Conservation (phyloP, 2,113 vertebrate genomes). For the Rattus rattus region DNA sequence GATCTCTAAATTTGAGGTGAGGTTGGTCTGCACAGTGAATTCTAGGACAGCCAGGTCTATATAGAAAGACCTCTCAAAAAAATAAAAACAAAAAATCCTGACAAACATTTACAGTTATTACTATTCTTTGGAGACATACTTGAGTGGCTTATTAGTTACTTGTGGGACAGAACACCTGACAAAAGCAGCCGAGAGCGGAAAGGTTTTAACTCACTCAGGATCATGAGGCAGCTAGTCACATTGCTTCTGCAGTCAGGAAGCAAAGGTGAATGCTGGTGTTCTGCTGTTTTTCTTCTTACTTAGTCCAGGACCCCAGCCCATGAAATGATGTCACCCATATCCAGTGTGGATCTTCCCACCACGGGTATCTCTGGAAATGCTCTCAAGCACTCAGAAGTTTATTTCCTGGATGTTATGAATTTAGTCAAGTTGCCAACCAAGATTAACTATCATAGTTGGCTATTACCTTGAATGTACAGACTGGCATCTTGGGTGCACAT, state of each 20-base stretch:
- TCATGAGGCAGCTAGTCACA: background rate
- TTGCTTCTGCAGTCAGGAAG: background rate
- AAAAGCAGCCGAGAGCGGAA: background rate
- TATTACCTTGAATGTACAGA: conserved; percentile 26
- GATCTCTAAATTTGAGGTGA: background rate
- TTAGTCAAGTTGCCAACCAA: background rate
- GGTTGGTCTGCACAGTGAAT: background rate
- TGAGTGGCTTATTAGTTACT: background rate
- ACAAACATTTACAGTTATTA: background rate
- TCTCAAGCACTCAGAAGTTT: background rate
- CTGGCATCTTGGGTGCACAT: background rate
- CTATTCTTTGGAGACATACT: background rate
- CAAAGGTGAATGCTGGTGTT: background rate
- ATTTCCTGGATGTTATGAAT: background rate
- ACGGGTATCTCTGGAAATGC: background rate
- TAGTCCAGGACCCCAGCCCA: background rate
- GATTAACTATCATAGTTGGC: background rate
- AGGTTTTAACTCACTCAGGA: background rate
- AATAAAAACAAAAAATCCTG: background rate
- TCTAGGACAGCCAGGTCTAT: background rate
- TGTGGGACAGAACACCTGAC: background rate
- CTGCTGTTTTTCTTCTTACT: background rate
- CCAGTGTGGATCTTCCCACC: background rate
- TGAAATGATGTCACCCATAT: background rate
- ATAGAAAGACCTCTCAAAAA: background rate